Base-by-base conservation (phyloP, 2,888 invertebrate genomes). In the Tyria jacobaeae region DNA sequence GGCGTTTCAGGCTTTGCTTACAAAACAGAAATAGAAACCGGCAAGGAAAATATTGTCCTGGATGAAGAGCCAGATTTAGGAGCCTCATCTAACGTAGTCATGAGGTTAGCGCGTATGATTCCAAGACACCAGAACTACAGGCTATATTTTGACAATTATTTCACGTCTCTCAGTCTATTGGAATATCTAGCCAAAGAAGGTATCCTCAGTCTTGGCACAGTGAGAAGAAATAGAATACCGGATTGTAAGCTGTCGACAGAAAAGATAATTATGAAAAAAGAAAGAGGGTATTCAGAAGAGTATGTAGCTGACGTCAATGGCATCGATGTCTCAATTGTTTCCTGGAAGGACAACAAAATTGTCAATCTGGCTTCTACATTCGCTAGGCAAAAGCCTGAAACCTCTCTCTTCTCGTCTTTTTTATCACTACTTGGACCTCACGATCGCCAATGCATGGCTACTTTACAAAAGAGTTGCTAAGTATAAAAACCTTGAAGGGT, bases 321-420 rank as follows among this genome's bases (percentile, higher is more conserved):
- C 4, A 27, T 21, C 14, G 60, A 60, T 17, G n/a, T 60, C 0
- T 24, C 39, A 4, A 41, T 17, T 49, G 50, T 54, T 0, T 54
- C 41, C 7, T 60, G 60, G 54, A 60, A 60, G 14, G 54, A 60
- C 9, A 60, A 60, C 12, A 60, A 60, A 14, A 25, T 39, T 14
- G n/a, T n/a, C n/a, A n/a, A n/a, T n/a, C n/a, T n/a, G n/a, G n/a
- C n/a, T n/a, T n/a, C n/a, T n/a, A n/a, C 27, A 4, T 49, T 10
- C 27, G 25, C 27, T 2, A 27, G 49, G 27, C 5, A 10, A 10
- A 0, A 1, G 27, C 49, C 49, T 15, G n/a, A 25, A 14, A 60
- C n/a, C n/a, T n/a, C n/a, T n/a, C n/a, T n/a, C n/a, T n/a, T n/a
- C 71, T 67, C 68, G 74, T 53, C 59, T 76, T 57, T 75, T 75